These are phyloP conservation scores for Platycheirus albimanus DNA, from an alignment of 2,888 invertebrate species.

Conservation along the genomic window DNA sequence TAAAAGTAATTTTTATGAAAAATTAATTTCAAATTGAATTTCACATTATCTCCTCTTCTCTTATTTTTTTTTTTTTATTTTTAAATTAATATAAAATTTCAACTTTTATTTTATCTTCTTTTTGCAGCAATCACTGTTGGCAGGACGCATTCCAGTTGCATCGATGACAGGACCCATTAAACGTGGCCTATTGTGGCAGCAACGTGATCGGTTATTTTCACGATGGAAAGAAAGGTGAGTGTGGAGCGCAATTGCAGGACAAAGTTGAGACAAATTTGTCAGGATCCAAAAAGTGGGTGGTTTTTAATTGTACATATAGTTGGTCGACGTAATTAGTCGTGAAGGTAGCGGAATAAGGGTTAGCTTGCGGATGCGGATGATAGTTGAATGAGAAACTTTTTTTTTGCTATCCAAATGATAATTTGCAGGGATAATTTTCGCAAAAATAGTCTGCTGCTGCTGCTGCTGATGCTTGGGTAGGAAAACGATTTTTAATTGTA, in stretches of 20 bases:
- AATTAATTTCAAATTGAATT: conserved; percentile 57
- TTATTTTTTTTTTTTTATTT: conserved; percentile 27
- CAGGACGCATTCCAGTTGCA: conserved; percentile 83
- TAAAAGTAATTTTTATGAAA: conserved; percentile 1
- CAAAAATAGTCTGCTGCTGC: not conserved
- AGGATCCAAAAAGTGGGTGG: conserved; percentile 3
- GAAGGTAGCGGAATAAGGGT: conserved; percentile 22
- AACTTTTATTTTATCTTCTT: conserved; percentile 15
- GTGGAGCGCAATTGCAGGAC: conserved; percentile 3
- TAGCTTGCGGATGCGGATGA: not conserved
- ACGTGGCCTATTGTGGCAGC: conserved; percentile 86
- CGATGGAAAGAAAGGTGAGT: conserved; percentile 86
- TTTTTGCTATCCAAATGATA: not conserved
- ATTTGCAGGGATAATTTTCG: conserved; percentile 32
- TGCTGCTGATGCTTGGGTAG: conserved; percentile 7
- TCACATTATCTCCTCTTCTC: conserved; percentile 8
- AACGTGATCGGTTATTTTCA: conserved; percentile 86
- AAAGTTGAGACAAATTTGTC: conserved; percentile 18
- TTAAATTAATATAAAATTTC: conserved; percentile 40
- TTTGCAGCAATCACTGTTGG: conserved; percentile 81
- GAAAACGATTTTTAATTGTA: conserved; percentile 56
- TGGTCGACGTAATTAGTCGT: conserved; percentile 62
- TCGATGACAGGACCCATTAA: conserved; percentile 85
- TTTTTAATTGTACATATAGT: conserved; percentile 60
- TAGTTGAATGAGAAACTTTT: not conserved